Base-by-base conservation (phyloP, 2,797 vertebrate genomes). In the Erethizon dorsatum region DNA sequence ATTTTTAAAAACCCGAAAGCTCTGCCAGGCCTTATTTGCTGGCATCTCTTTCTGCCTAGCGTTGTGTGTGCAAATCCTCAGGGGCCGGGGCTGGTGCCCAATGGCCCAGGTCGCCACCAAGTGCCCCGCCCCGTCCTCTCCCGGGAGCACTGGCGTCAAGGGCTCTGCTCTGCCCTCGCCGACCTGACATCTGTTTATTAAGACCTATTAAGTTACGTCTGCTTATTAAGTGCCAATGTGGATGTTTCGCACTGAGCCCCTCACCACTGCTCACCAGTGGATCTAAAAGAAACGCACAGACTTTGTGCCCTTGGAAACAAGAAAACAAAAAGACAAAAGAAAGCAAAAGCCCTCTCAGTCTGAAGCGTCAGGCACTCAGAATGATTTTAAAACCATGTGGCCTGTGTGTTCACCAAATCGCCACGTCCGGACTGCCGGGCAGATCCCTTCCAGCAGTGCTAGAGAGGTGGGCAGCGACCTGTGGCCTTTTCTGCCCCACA, bases 271-370 rank as follows among this genome's bases (percentile, higher is more conserved):
- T 67, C 14, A 12, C 47, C 50, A 73, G 20, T 31, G 88, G 97
- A 98, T 97, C 96, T 95, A 97, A 98, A 96, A 97, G 90, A 98
- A 98, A 98, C 52, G 98, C 94, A 75, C 26, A 94, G 91, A 87
- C 80, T 91, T 97, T 96, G 83, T 95, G 61, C 54, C 0, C 67
- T 90, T 45, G 65, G 65, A 67, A n/a, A n/a, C 65, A n/a, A 67
- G 65, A 67, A 65, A 63, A 63, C 61, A 63, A 22, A 90, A 90
- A 80, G 97, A 56, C 41, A 1, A 98, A 97, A 73, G 98, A 97
- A 98, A 98, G 98, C 96, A 97, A 59, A 52, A 85, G 84, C 94
- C 3, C 8, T 83, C 94, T 95, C 90, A 97, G 94, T 96, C 97
- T 94, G 57, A 95, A 90, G 88, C 90, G 88, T 96, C 92, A 77